A percentile compares a stretch with the other conserved stretches of the same genome.
phyloP scores from a whole-genome alignment of 2,888 invertebrate genomes.

The Pardosa pseudoannulata region DNA sequence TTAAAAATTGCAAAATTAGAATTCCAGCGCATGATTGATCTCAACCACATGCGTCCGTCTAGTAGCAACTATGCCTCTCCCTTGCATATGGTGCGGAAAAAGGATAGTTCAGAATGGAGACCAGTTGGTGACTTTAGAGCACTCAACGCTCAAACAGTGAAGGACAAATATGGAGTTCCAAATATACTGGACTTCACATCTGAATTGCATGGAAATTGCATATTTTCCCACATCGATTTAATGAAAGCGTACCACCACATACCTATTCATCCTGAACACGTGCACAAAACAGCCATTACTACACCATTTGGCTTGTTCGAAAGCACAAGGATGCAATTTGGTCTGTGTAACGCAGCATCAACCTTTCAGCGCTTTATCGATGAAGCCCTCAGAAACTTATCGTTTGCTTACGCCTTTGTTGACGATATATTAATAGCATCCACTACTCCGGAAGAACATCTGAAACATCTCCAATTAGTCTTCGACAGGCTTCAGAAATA shows the following conservation, averaged over 20 bases:
- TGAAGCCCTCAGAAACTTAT: too few relatives aligned
- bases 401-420: conserved; percentile 52
- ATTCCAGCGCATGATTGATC: too few relatives aligned
- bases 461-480: conserved; percentile 31
- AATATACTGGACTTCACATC: conserved; percentile 19
- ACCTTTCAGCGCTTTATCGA: conserved; percentile 44
- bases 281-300: conserved; percentile 54
- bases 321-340: conserved; percentile 76
- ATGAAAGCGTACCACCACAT: too few relatives aligned
- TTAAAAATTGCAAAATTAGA: too few relatives aligned
- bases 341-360: conserved; percentile 61
- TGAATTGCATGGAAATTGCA: conserved; percentile 35
- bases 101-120: too few relatives aligned
- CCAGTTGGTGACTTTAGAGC: conserved; percentile 31
- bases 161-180: conserved; percentile 32
- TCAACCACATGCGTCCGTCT: conserved; percentile 39
- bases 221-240: conserved; percentile 36
- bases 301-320: conserved; percentile 46
- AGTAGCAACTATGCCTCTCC: conserved; percentile 59
- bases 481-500: conserved; percentile 33
- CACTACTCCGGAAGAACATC: conserved; percentile 15
- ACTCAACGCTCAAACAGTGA: conserved; percentile 27
- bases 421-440: conserved; percentile 54
- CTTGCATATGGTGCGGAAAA: too few relatives aligned
- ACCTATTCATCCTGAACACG: conserved; percentile 32